Conservation (phyloP, 2,888 invertebrate species). For the Mongoloraphidia duomilia region DNA sequence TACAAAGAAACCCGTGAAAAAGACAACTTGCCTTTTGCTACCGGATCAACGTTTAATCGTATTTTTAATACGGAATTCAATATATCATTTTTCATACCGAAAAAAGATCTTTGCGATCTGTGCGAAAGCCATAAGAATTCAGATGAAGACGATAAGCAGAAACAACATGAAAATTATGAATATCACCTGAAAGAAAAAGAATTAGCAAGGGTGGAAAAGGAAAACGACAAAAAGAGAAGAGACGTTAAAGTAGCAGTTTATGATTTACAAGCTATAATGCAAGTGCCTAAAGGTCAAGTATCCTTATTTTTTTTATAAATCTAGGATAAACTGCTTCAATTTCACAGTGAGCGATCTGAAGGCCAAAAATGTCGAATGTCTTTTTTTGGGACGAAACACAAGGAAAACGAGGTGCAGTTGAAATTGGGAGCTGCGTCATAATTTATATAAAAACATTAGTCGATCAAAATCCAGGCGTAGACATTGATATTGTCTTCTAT, state of each 20-base stretch:
- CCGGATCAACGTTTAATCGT: background rate
- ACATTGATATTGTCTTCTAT: conserved; percentile 17
- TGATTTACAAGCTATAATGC: conserved; percentile 6
- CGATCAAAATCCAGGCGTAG: conserved; percentile 7
- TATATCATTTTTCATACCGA: background rate
- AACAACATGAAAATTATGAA: background rate
- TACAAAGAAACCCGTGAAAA: background rate
- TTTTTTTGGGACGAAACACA: conserved; percentile 20
- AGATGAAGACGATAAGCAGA: background rate
- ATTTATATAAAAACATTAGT: conserved; percentile 9
- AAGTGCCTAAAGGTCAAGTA: conserved; percentile 11
- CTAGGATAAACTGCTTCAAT: background rate
- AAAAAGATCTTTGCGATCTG: background rate
- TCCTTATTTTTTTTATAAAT: conserved; percentile 11
- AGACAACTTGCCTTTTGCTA: background rate
- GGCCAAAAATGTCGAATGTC: conserved; percentile 12
- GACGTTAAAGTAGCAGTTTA: conserved; percentile 7
- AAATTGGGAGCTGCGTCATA: conserved; percentile 17
- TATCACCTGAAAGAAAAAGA: background rate
- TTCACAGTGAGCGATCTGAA: background rate
- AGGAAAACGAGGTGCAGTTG: conserved; percentile 11
- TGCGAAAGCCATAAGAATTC: conserved; percentile 1
- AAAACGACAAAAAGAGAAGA: background rate
- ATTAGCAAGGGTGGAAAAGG: background rate
- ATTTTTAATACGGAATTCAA: background rate